phyloP scores from a whole-genome alignment of 2,888 invertebrate genomes.

The Oligia strigilis region DNA sequence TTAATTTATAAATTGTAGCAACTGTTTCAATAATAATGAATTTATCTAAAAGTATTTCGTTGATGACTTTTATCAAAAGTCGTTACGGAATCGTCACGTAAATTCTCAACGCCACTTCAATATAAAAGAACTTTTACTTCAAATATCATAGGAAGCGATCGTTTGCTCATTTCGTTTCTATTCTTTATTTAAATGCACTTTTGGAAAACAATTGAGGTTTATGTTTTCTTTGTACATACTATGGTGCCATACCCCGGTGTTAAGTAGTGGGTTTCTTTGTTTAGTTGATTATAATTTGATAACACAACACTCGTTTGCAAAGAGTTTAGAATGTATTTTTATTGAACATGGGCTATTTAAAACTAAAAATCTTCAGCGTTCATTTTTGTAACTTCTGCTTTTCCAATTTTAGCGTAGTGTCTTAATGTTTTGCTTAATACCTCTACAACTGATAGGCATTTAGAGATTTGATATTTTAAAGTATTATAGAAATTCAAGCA shows the following conservation, averaged over 20 bases:
- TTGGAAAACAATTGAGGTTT: conserved; percentile 33
- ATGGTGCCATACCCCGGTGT: not conserved
- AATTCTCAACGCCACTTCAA: conserved; percentile 12
- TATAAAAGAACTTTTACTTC: conserved; percentile 23
- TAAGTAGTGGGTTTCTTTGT: conserved; percentile 10
- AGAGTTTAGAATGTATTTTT: not conserved
- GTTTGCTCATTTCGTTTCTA: conserved; percentile 82
- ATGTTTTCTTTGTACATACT: not conserved
- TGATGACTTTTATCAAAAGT: conserved; percentile 11
- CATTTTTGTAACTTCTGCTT: not conserved
- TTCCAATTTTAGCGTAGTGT: not conserved
- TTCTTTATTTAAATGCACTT: conserved; percentile 69
- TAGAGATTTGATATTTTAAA: not conserved
- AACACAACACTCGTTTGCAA: not conserved
- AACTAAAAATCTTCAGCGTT: not conserved
- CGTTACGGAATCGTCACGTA: conserved; percentile 46
- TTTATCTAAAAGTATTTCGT: rapidly evolving
- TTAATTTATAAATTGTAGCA: not conserved
- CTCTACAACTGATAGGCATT: not conserved
- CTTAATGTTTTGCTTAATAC: not conserved
- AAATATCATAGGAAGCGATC: conserved; percentile 61
- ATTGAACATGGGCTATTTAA: not conserved
- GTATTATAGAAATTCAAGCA: not conserved
- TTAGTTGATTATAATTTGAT: conserved; percentile 23
- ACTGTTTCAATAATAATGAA: not conserved